Evolutionary conservation across 2,888 invertebrate species (phyloP).

Genomic region (Polyommatus iphigenia): DNA sequence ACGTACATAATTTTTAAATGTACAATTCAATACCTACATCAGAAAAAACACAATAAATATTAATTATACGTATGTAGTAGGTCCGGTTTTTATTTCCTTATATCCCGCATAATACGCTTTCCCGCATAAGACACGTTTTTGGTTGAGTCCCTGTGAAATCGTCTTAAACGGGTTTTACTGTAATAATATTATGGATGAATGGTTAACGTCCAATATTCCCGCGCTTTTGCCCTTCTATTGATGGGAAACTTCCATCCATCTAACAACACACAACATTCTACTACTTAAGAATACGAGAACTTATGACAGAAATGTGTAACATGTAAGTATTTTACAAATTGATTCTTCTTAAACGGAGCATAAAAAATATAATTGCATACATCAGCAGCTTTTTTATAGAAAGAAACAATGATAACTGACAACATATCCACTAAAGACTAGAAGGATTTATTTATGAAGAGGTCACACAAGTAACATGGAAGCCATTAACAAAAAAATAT

Average conservation of each 20-base stretch:
- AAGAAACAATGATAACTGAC: not conserved
- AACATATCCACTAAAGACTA: not conserved
- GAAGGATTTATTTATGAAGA: not conserved
- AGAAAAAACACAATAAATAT: too few species aligned
- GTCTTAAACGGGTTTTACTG: too few species aligned
- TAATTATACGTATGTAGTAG: too few species aligned
- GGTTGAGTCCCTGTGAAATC: too few species aligned
- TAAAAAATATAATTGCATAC: not conserved
- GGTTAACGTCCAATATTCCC: not conserved
- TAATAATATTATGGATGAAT: not conserved
- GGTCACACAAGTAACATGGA: constrained; percentile 14
- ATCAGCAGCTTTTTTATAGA: not conserved
- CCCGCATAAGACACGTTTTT: too few species aligned
- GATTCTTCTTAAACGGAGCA: not conserved
- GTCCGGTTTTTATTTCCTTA: too few species aligned
- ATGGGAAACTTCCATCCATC: not conserved
- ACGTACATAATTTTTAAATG: too few species aligned
- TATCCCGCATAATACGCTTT: too few species aligned
- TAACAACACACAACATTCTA: not conserved
- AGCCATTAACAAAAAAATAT: not conserved
- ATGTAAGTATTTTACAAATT: constrained; percentile 3
- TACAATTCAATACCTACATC: too few species aligned
- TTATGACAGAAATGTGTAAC: not conserved
- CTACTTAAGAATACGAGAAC: not conserved
- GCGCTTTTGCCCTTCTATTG: not conserved